Conservation (phyloP, 2,888 invertebrate species). For the Drosophila algonquin region DNA sequence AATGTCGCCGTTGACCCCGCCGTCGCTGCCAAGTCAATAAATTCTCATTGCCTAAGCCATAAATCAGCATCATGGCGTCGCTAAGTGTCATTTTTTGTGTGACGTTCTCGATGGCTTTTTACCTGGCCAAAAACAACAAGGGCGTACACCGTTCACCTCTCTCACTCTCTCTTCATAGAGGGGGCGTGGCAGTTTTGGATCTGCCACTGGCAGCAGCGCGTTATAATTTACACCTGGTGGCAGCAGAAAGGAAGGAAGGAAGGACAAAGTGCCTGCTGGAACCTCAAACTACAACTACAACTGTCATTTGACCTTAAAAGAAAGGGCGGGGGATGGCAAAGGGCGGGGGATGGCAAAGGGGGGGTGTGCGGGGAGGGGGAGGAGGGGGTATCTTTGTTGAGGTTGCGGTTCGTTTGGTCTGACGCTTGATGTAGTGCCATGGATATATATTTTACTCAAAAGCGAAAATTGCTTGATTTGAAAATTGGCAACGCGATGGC, state of each 20-base stretch:
- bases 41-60: conserved; percentile 79
- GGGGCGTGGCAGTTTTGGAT: conserved; percentile 25
- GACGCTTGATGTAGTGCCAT: conserved; percentile 55
- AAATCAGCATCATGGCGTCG: conserved; percentile 77
- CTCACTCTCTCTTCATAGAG: background rate
- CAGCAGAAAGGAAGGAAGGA: conserved; percentile 26
- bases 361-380: background rate
- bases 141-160: background rate
- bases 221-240: conserved; percentile 75
- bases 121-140: conserved; percentile 62
- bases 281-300: conserved; percentile 58
- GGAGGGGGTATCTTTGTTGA: conserved; percentile 25
- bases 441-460: conserved; percentile 73
- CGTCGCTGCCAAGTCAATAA: conserved; percentile 72
- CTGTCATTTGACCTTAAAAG: conserved; percentile 73
- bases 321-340: conserved; percentile 7
- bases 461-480: conserved; percentile 74
- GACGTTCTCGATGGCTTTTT: conserved; percentile 73
- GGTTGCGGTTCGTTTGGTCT: conserved; percentile 37
- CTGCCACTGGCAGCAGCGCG: conserved; percentile 68
- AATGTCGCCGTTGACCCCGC: conserved; percentile 62
- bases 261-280: conserved; percentile 26
- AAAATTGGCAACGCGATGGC: conserved; percentile 72
- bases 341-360: background rate
- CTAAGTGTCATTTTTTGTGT: conserved; percentile 80